Conservation (phyloP, 2,113 vertebrate species). For the Ochotona princeps region DNA sequence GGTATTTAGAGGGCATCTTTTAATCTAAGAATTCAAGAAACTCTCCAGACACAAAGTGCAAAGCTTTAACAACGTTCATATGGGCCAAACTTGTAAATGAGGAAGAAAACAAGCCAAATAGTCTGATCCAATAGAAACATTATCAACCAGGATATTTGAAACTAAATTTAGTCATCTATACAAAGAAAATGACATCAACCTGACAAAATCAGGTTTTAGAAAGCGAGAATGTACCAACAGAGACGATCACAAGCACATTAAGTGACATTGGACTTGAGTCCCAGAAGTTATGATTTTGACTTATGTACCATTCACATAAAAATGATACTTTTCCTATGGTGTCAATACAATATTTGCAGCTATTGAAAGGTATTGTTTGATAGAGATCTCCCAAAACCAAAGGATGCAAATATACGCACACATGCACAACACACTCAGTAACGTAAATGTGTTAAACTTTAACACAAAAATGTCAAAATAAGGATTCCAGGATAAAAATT, state of each 20-base stretch:
- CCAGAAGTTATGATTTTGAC: background rate
- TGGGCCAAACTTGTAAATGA: background rate
- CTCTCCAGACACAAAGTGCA: conserved; percentile 19
- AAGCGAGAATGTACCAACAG: background rate
- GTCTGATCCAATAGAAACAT: conserved; percentile 44
- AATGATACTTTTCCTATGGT: background rate
- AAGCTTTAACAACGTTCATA: background rate
- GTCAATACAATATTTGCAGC: background rate
- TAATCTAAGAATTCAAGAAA: conserved; percentile 59
- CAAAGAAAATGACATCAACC: background rate
- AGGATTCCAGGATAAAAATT: background rate
- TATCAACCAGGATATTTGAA: conserved; percentile 13
- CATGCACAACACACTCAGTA: background rate
- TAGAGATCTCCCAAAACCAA: background rate
- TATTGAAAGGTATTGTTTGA: conserved; percentile 23
- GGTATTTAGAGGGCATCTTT: conserved; percentile 61
- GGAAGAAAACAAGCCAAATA: conserved; percentile 4
- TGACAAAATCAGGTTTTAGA: background rate
- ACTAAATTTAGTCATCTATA: conserved; percentile 1
- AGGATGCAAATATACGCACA: background rate
- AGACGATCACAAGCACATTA: background rate
- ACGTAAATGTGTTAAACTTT: background rate
- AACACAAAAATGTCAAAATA: conserved; percentile 33
- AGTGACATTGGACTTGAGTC: background rate
- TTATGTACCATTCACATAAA: conserved; percentile 29